These are phyloP conservation scores for Linyphia triangularis DNA, from an alignment of 2,888 invertebrate species.

Conservation along the genomic window DNA sequence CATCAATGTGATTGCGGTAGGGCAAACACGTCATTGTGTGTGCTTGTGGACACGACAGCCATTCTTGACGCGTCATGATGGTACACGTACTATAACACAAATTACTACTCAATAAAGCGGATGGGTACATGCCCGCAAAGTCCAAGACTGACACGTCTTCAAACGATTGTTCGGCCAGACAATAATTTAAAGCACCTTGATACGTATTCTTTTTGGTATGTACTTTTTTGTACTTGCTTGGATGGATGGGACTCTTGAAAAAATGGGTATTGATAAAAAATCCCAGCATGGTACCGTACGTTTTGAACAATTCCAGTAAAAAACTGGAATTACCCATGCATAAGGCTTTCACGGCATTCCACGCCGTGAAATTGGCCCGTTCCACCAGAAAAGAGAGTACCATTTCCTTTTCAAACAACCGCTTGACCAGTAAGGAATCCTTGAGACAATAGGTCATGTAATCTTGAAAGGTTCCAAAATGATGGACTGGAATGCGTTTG, in stretches of 20 bases:
- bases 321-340: conserved; percentile 19
- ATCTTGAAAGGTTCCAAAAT: conserved; percentile 35
- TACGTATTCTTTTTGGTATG: not conserved
- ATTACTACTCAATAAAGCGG: conserved; percentile 18
- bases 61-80: conserved; percentile 1
- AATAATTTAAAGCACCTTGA: conserved; percentile 47
- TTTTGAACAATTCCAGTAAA: conserved; percentile 36
- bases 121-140: conserved; percentile 55
- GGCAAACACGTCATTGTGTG: not conserved
- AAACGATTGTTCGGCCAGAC: not conserved
- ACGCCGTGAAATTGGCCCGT: conserved; percentile 29
- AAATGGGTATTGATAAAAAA: conserved; percentile 27
- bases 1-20: not conserved
- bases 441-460: conserved; percentile 32
- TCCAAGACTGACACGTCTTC: conserved; percentile 34
- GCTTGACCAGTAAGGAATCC: conserved; percentile 14
- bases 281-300: conserved; percentile 15
- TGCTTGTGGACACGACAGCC: not conserved
- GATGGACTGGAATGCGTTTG: not conserved
- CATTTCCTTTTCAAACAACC: conserved; percentile 37
- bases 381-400: not conserved
- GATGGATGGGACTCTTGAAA: conserved; percentile 21
- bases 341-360: not conserved
- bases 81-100: conserved; percentile 43
- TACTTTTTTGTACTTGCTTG: not conserved